Evolutionary conservation across 2,797 vertebrate species (phyloP).

Genomic region (Pseudochirops cupreus): DNA sequence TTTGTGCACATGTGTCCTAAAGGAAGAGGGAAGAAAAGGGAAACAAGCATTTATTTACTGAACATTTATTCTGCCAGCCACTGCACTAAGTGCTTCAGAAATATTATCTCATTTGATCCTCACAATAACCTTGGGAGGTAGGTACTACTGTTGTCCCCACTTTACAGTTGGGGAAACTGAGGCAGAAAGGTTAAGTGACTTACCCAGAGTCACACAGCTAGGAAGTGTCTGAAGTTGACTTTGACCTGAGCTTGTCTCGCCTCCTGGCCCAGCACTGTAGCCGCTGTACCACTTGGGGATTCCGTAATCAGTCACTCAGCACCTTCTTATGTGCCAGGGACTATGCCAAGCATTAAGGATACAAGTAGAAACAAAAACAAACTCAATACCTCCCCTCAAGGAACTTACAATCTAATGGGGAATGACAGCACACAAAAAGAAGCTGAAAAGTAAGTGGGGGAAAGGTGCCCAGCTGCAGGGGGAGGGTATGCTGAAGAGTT

Average conservation of each 20-base stretch:
- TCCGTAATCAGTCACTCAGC: background rate
- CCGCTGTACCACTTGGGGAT: background rate
- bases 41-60: background rate
- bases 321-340: background rate
- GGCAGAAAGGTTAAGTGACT: background rate
- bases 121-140: background rate
- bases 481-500: background rate
- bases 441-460: background rate
- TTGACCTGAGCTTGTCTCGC: background rate
- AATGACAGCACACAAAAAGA: background rate
- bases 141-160: background rate
- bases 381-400: background rate
- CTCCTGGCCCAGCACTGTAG: background rate
- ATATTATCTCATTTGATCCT: too few relatives aligned
- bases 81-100: too few relatives aligned
- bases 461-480: too few relatives aligned
- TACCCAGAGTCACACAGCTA: background rate
- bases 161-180: background rate
- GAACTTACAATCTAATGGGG: background rate
- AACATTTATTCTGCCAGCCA: too few relatives aligned
- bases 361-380: background rate
- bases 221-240: background rate
- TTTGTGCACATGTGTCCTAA: background rate
- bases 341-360: background rate
- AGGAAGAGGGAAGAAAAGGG: background rate